Evolutionary conservation across 2,888 invertebrate species (phyloP), one percentile per base, ranked within the genome.

Genomic region (Athrips mouffetella): DNA sequence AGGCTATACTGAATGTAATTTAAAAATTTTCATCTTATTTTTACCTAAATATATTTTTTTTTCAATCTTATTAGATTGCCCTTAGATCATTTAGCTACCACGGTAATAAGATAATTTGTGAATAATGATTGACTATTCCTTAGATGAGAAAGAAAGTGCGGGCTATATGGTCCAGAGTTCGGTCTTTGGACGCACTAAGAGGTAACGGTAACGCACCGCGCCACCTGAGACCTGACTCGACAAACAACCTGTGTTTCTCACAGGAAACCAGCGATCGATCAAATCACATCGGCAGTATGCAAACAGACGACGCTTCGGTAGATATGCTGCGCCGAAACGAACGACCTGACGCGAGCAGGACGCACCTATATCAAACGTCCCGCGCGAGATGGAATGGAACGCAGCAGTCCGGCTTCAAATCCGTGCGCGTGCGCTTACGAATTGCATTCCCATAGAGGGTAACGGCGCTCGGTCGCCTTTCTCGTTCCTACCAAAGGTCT

Each of bases 371-470:
- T 57, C 58, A 53, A 33, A 33, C 33, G 15, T 52, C 59, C 59
- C 60, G 67, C 66, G 70, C 63, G 65, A 73, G 72, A 68, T 37
- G 37, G n/a, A n/a, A n/a, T 71, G 70, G 73, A 76, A 74, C 72
- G 69, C 69, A 73, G 65, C 62, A 72, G 77, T 80, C 80, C 79
- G 79, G 76, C 72, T 75, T 75, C 70, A 62, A 72, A 75, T 72
- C 76, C 66, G 72, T 79, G 80, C 82, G 80, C 80, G 76, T 80
- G 80, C 79, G 77, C 80, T 79, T 81, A 82, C 80, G 80, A 84
- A 83, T 85, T 83, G 80, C 80, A 82, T 83, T 83, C 77, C 83
- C 82, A 78, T 85, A 80, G 76, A 74, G 76, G 78, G 80, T 83
- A 83, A 81, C 81, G 82, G 83, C 78, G 76, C 74, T 74, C 74